Conservation (phyloP, 53 echinoderm and acorn worm species). For the Astropecten irregularis region DNA sequence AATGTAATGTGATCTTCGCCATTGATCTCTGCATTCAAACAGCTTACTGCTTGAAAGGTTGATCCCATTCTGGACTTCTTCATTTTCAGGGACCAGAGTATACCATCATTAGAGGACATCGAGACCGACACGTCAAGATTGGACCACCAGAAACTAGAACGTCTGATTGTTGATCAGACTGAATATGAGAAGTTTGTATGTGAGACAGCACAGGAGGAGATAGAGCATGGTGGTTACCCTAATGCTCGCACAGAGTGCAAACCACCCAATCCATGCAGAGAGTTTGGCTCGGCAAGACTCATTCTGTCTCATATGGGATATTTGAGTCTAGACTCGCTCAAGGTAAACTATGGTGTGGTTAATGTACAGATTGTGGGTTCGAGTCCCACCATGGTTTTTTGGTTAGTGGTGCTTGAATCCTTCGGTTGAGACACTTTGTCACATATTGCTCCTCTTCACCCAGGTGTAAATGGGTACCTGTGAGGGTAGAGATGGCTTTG, state of each 20-base stretch:
- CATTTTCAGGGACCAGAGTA: slow-evolving; percentile 87
- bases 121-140: slow-evolving; percentile 69
- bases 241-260: slow-evolving; percentile 88
- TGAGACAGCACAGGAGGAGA: slow-evolving; percentile 73
- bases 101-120: slow-evolving; percentile 80
- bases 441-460: too few relatives aligned
- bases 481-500: too few relatives aligned
- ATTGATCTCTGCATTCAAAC: too few relatives aligned
- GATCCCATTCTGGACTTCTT: too few relatives aligned
- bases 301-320: slow-evolving; percentile 89
- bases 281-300: slow-evolving; percentile 86
- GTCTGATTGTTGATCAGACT: slow-evolving; percentile 83
- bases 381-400: too few relatives aligned
- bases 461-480: too few relatives aligned
- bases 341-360: too few relatives aligned
- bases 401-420: too few relatives aligned
- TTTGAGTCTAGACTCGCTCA: slow-evolving; percentile 76
- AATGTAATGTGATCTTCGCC: too few relatives aligned
- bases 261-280: slow-evolving; percentile 80
- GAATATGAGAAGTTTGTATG: slow-evolving; percentile 83
- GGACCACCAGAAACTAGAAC: slow-evolving; percentile 67
- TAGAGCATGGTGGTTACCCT: slow-evolving; percentile 77
- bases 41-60: too few relatives aligned
- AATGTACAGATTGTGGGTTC: too few relatives aligned
- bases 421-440: too few relatives aligned